A percentile compares a stretch with the other conserved stretches of the same genome.
These are phyloP conservation scores for Tetranychus piercei DNA, from an alignment of 2,888 invertebrate genomes.

Conservation along the genomic window DNA sequence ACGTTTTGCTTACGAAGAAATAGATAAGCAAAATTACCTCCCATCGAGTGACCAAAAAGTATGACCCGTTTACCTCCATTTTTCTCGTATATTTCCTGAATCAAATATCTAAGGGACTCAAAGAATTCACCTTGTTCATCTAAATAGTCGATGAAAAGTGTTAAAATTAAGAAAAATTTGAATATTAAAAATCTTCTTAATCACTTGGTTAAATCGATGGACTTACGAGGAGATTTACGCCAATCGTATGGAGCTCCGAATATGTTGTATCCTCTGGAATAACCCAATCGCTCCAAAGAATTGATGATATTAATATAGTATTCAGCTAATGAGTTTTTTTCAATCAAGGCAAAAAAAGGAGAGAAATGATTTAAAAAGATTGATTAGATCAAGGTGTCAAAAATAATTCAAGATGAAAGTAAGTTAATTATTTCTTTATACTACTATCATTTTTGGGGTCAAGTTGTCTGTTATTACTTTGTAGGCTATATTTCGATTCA, in stretches of 20 bases:
- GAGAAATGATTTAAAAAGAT: neutral
- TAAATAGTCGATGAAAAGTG: neutral
- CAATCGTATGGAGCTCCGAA: slow-evolving; percentile 12
- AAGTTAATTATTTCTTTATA: neutral
- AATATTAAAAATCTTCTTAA: neutral
- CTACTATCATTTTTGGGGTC: neutral
- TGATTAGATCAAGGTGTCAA: neutral
- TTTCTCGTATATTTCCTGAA: neutral
- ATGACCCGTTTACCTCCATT: slow-evolving; percentile 11
- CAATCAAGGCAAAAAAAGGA: neutral
- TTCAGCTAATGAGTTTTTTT: neutral
- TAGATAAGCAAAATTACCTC: slow-evolving; percentile 11
- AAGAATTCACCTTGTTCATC: slow-evolving; percentile 12
- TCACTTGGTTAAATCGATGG: neutral
- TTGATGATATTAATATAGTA: slow-evolving; percentile 11
- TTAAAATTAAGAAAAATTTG: neutral
- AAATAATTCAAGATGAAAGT: neutral
- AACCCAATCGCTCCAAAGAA: slow-evolving; percentile 3
- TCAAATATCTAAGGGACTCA: neutral
- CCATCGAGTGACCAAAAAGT: slow-evolving; percentile 13
- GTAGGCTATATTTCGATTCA: neutral
- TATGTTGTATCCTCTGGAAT: slow-evolving; percentile 3
- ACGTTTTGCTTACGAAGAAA: slow-evolving; percentile 9
- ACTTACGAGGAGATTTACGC: slow-evolving; percentile 12
- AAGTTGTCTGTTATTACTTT: neutral